These are phyloP conservation scores for Erpobdella octoculata DNA, from an alignment of 2,888 invertebrate species.

Conservation along the genomic window DNA sequence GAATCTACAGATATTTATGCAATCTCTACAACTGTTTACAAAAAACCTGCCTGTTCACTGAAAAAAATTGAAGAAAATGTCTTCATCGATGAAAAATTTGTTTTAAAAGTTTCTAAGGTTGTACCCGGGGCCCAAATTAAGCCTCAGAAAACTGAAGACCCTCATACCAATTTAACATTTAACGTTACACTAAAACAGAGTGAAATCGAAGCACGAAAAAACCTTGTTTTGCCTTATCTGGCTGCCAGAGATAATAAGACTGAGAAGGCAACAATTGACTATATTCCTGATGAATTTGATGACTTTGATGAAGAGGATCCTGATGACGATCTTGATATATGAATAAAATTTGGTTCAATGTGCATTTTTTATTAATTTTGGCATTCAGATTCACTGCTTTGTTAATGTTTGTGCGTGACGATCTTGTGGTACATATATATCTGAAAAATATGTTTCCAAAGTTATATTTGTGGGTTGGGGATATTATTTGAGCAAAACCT, in stretches of 20 bases:
- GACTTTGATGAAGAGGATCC: slow-evolving; percentile 52
- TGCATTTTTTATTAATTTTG: no score
- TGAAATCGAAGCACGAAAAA: slow-evolving; percentile 46
- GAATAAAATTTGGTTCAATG: neutral
- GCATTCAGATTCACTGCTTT: no score
- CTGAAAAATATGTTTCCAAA: no score
- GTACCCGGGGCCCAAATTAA: neutral
- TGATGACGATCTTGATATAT: slow-evolving; percentile 50
- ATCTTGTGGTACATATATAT: no score
- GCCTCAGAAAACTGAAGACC: slow-evolving; percentile 37
- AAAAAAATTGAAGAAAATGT: slow-evolving; percentile 5
- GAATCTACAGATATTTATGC: neutral
- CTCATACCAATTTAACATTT: slow-evolving; percentile 48
- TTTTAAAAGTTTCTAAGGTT: neutral
- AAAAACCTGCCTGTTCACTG: neutral
- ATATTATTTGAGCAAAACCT: no score
- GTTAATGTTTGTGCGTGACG: no score
- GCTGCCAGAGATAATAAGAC: neutral
- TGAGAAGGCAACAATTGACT: slow-evolving; percentile 43
- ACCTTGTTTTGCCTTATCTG: slow-evolving; percentile 44
- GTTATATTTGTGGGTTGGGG: no score
- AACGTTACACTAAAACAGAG: slow-evolving; percentile 45
- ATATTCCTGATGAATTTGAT: slow-evolving; percentile 49
- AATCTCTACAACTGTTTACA: neutral
- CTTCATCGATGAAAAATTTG: slow-evolving; percentile 11